A percentile compares a stretch with the other conserved stretches of the same genome.
Conservation (phyloP, 1,140 invertebrate species). For the Zophobas morio region DNA sequence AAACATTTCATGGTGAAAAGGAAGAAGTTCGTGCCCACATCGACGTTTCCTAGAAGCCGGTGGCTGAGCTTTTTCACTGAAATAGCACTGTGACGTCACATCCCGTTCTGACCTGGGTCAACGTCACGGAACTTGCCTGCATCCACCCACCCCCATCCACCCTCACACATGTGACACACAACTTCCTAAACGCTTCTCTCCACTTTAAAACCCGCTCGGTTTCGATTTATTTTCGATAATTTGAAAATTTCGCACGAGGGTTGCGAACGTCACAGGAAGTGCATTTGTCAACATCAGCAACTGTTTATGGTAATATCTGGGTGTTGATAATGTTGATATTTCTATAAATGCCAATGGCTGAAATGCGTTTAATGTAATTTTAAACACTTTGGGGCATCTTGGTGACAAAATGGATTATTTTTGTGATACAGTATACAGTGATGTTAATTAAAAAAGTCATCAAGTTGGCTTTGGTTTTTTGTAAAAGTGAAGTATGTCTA, state of each 20-base stretch:
- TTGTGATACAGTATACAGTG: no score
- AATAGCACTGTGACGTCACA: constrained; percentile 45
- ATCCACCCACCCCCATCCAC: constrained; percentile 17
- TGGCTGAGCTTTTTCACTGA: constrained; percentile 27
- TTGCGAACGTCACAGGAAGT: background rate
- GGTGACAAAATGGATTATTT: no score
- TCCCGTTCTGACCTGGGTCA: constrained; percentile 47
- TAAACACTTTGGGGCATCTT: no score
- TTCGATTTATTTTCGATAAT: constrained; percentile 15
- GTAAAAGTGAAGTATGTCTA: no score
- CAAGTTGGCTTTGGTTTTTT: no score
- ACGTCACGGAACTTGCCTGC: constrained; percentile 36
- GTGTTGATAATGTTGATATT: no score
- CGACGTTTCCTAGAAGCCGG: constrained; percentile 25
- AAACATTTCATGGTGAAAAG: constrained; percentile 24
- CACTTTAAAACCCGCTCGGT: constrained; percentile 19
- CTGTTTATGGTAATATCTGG: no score
- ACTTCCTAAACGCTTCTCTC: constrained; percentile 14
- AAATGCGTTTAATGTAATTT: no score
- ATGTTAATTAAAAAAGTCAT: no score
- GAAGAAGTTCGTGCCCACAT: constrained; percentile 12
- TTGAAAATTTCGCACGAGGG: background rate
- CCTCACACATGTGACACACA: constrained; percentile 30
- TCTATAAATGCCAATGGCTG: no score
- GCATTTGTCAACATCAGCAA: no score